Evolutionary conservation across 1,140 invertebrate species (phyloP).

Genomic region (Papilio glaucus): DNA sequence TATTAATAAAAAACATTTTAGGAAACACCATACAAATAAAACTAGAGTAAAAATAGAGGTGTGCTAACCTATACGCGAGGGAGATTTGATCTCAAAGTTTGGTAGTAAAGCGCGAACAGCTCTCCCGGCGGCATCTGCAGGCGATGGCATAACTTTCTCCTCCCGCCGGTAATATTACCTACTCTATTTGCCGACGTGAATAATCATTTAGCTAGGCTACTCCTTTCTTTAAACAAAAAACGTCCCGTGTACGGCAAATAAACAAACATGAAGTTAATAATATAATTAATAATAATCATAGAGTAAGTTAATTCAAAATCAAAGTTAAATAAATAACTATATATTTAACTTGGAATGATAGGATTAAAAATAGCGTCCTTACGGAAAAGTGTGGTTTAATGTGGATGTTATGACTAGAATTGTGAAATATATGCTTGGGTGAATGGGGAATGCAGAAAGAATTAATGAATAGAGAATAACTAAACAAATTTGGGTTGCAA

Average conservation of each 20-base stretch:
- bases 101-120: constrained; percentile 3
- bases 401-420: no score
- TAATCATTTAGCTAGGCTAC: background rate
- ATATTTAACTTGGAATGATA: no score
- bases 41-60: constrained; percentile 2
- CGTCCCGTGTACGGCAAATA: background rate
- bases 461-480: no score
- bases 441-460: no score
- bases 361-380: no score
- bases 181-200: background rate
- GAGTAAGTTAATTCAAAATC: no score
- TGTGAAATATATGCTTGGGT: no score
- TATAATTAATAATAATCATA: no score
- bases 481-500: no score
- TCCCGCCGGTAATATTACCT: constrained; percentile 12
- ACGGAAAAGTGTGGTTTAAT: no score
- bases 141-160: constrained; percentile 18
- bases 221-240: background rate
- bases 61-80: constrained; percentile 14
- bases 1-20: background rate
- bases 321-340: no score
- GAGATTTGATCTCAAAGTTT: constrained; percentile 22
- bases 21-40: background rate
- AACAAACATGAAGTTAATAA: background rate
- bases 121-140: background rate